These are phyloP conservation scores for Oreortyx pictus DNA, from an alignment of 2,797 vertebrate species.

Conservation along the genomic window DNA sequence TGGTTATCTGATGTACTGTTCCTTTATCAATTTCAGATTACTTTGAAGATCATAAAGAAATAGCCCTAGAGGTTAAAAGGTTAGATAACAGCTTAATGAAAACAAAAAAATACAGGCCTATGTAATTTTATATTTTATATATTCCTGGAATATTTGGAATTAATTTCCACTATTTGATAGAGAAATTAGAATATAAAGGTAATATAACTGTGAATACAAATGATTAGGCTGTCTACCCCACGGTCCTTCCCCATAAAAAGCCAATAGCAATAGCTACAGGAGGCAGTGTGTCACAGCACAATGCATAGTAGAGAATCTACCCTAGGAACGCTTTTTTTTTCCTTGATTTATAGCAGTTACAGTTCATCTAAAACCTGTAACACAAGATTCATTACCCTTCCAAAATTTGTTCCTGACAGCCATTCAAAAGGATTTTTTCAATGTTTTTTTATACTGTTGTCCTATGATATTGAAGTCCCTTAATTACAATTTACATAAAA, in stretches of 20 bases:
- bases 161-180: neutral
- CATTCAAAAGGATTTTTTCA: neutral
- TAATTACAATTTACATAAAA: neutral
- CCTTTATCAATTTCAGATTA: neutral
- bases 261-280: neutral
- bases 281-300: neutral
- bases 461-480: neutral
- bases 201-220: neutral
- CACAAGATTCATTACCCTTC: neutral
- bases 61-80: neutral
- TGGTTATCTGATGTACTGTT: neutral
- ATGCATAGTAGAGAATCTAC: neutral
- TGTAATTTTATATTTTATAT: neutral
- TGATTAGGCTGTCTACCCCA: neutral
- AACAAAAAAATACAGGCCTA: neutral
- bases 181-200: neutral
- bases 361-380: neutral
- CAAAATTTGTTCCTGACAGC: neutral
- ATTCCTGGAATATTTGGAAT: neutral
- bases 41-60: neutral
- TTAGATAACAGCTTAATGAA: neutral
- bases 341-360: neutral
- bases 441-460: neutral
- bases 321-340: neutral
- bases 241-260: neutral